These are phyloP conservation scores for Aplidium turbinatum DNA, from an alignment of 23 tunicate species.

Conservation along the genomic window DNA sequence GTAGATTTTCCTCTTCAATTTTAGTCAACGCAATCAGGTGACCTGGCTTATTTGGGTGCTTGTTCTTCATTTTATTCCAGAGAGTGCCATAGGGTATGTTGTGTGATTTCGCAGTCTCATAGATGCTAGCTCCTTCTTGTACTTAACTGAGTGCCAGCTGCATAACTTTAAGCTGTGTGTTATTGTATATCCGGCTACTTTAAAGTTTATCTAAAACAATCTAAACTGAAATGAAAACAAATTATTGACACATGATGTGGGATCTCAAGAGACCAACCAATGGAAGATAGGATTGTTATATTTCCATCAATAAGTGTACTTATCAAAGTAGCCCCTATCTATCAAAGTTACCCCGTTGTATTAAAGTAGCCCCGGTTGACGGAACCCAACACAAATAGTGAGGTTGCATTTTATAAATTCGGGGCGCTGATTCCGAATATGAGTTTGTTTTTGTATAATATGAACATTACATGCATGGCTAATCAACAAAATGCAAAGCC, in stretches of 20 bases:
- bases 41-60: slow-evolving; percentile 28
- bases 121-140: slow-evolving; percentile 11
- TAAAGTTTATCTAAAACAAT: too few species aligned
- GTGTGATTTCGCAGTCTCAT: background rate
- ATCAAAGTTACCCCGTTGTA: slow-evolving; percentile 26
- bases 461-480: too few species aligned
- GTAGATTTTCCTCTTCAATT: slow-evolving; percentile 13
- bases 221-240: too few species aligned
- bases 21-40: slow-evolving; percentile 8
- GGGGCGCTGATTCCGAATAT: too few species aligned
- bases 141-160: background rate
- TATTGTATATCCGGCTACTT: slow-evolving; percentile 12
- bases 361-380: slow-evolving; percentile 28
- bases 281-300: too few species aligned
- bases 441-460: too few species aligned
- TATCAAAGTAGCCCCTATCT: slow-evolving; percentile 7
- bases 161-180: background rate
- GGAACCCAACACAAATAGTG: too few species aligned
- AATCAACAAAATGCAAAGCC: too few species aligned
- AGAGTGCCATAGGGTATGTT: slow-evolving; percentile 39
- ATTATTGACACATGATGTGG: too few species aligned
- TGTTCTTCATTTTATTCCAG: slow-evolving; percentile 16
- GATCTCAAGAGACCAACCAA: too few species aligned
- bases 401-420: too few species aligned
- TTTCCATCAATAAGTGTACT: slow-evolving; percentile 6